Evolutionary conservation across 2,888 invertebrate genomes (phyloP), one percentile per base, ranked within the genome.

Genomic region (Hirtodrosophila duncani): DNA sequence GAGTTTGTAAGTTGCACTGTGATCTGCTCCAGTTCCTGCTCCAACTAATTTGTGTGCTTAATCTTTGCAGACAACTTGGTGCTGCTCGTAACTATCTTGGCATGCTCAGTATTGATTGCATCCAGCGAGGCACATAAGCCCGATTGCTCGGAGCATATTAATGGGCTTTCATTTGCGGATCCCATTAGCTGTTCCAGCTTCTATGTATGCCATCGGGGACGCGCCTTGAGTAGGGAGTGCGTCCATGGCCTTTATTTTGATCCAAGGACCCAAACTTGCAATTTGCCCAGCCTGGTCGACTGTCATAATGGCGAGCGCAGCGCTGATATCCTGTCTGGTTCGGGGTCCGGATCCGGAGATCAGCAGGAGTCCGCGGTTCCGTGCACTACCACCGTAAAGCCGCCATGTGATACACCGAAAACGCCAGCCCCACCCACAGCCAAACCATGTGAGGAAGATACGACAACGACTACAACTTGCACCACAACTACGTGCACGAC

Each of bases 131-230:
- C 57, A 6, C 30, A 52, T 4, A 30, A 20, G 18, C 67, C 67
- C 3, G 68, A 67, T 33, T 67, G 67, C 11, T 16, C 65, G 9
- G 50, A 61, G 1, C 50, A 57, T 8, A 24, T 64, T 5, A 68
- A 61, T 39, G 67, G 67, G 1, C 46, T 64, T 13, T 53, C 57
- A 0, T 56, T 68, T 37, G 43, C 56, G 20, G 67, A 67, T 42
- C 56, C 69, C 11, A 34, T 50, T 1, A 68, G 67, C 57, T 67
- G 67, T 18, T 61, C 68, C 29, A 56, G 61, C 49, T 67, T 61
- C 33, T 67, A 61, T 42, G 48, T 67, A 4, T 67, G 67, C 29
- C 18, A 64, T 2, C 61, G 69, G 5, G 67, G 67, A 17, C 61
- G 55, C 6, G 64, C 69, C 1, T 5, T 61, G 3, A 48, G 55